Base-by-base conservation (phyloP, 2,888 invertebrate species). In the Ormyrus rosae region DNA sequence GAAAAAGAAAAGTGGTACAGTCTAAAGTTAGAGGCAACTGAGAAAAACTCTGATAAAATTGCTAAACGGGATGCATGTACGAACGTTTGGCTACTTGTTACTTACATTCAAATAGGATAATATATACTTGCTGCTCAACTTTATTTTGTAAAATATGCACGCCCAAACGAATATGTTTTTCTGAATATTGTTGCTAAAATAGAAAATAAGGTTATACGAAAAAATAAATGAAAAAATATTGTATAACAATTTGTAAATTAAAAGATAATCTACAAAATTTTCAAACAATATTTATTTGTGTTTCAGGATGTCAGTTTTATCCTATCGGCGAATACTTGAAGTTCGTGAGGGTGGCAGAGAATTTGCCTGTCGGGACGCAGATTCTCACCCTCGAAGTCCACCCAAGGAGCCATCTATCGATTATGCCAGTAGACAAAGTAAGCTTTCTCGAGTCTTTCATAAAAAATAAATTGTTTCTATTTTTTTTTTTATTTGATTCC, bases 261-360 rank as follows among this genome's bases (percentile, higher is more conserved):
- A n/a, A 48, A 55, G 46, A 13, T 0, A 51, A 13, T 55, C 19
- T 6, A 7, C 9, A 13, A 11, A 6, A 51, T 45, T 51, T 6
- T 58, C 9, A 2, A 53, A 68, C 13, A 19, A 19, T 19, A 1
- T 68, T 69, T 56, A 8, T 50, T 56, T 68, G 19, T 19, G 9
- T 76, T 93, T 92, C 92, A 95, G 96, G 94, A 89, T 97, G 97
- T 89, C 96, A 96, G 88, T 97, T 97, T 91, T 96, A 96, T 88
- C 96, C 96, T 7, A 92, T 94, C 2, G 95, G 95, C 55, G 97
- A 97, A 90, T 96, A 96, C 86, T 92, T 96, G 83, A 94, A 96
- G 86, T 97, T 97, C 88, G 96, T 97, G 80, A 93, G 97, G 84
- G 95, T 97, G 83, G 96, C 96, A 6, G 97, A 97, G 90, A 96